Percentiles rank a stretch among this genome's conserved stretches.
These are phyloP conservation scores for Promerops cafer DNA, from an alignment of 2,113 vertebrate genomes.

Conservation along the genomic window DNA sequence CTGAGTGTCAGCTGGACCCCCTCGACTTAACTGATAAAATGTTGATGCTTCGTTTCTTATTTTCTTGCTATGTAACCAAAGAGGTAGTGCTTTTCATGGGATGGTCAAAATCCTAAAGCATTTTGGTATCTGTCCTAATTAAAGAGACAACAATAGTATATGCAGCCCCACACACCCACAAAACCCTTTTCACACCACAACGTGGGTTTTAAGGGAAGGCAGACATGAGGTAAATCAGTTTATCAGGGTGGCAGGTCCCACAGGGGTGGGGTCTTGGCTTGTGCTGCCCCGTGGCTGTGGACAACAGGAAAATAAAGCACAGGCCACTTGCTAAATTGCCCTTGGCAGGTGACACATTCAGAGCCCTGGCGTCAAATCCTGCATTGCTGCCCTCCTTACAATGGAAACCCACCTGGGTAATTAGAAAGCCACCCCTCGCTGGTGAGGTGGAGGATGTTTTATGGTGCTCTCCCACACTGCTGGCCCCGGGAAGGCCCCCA, in stretches of 20 bases:
- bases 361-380: constrained; percentile 58
- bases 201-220: neutral
- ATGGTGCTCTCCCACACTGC: neutral
- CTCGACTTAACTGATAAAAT: neutral
- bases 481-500: neutral
- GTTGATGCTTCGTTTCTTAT: neutral
- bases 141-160: neutral
- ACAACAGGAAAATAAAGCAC: neutral
- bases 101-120: neutral
- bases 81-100: neutral
- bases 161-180: neutral
- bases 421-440: neutral
- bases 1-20: neutral
- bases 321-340: neutral
- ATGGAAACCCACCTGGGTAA: constrained; percentile 58
- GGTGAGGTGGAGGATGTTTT: neutral
- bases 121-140: neutral
- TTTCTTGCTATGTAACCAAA: neutral
- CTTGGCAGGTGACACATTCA: constrained; percentile 45
- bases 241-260: neutral
- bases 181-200: neutral
- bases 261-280: neutral
- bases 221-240: neutral
- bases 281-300: neutral
- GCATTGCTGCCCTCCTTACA: neutral